Evolutionary conservation across 30 jellyfish, hydroid and myxozoan genomes (phyloP), one percentile per base, ranked within the genome.

Genomic region (Hydra vulgaris): DNA sequence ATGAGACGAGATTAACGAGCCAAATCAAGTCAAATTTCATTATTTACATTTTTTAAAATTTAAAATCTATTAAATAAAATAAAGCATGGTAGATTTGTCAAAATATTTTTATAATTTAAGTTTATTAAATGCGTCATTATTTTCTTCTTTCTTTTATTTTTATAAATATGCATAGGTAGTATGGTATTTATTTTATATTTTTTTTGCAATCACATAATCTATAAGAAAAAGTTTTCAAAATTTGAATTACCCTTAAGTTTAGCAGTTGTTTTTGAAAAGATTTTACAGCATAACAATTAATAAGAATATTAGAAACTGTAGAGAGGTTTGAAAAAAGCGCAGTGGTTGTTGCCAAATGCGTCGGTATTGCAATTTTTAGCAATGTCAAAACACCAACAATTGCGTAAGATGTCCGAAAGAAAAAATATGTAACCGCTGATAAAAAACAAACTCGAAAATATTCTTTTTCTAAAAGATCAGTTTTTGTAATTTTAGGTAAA

Each of bases 321-420:
- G 79, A 71, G 23, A 71, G 79, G 27, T 71, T 71, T 17, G 79
- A 25, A 20, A 71, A 71, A 1, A 71, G 15, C 23, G 79, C 79
- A 53, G 56, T 20, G 0, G 20, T 71, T 7, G 26, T 12, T 1
- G 20, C 79, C 21, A 18, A 23, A 20, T 15, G 27, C 79, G 27
- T 20, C 20, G 56, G 56, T 15, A 27, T 25, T 0, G 20, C 79
- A 20, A 53, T 71, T 0, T 71, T 20, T 0, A 71, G 20, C 17
- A 20, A 18, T 17, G 27, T 7, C 7, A 20, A 21, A 17, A 71
- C 17, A 12, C 79, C 79, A 1, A 18, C 53, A 18, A 71, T 7
- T 0, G 79, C 79, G 53, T 71, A 71, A 21, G 79, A 27, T 15
- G 79, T 53, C 79, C 79, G 20, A 71, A 27, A 15, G 56, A 71